Evolutionary conservation across 2,888 invertebrate species (phyloP).

Genomic region (Lasius fuliginosus): DNA sequence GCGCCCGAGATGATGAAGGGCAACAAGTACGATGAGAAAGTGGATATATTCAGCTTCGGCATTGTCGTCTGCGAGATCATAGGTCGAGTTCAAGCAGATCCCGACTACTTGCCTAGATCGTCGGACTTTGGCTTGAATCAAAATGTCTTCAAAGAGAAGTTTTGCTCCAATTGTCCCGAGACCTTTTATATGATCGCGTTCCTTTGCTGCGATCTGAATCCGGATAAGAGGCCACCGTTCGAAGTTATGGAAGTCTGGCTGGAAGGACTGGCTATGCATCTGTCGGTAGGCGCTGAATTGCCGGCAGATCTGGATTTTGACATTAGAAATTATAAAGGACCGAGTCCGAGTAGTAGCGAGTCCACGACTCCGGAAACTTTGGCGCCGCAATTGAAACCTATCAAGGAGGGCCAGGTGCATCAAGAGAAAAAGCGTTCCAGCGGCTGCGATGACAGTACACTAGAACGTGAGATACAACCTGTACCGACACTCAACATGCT

Average conservation of each 20-base stretch:
- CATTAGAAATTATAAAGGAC: conserved; percentile 90
- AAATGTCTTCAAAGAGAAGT: conserved; percentile 94
- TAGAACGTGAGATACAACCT: conserved; percentile 80
- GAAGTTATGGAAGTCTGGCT: conserved; percentile 96
- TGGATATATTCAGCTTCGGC: conserved; percentile 98
- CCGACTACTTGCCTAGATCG: conserved; percentile 96
- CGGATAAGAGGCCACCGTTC: conserved; percentile 96
- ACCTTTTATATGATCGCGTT: conserved; percentile 96
- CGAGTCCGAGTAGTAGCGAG: conserved; percentile 88
- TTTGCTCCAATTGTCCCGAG: conserved; percentile 94
- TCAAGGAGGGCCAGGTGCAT: conserved; percentile 87
- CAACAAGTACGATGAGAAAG: conserved; percentile 97
- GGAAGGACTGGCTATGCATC: conserved; percentile 92
- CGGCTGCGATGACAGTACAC: conserved; percentile 83
- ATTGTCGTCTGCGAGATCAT: conserved; percentile 98
- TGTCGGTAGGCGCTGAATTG: conserved; percentile 89
- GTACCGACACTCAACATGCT: conserved; percentile 56
- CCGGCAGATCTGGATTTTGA: conserved; percentile 91
- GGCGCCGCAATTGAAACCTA: conserved; percentile 87
- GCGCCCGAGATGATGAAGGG: conserved; percentile 99
- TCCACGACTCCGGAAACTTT: conserved; percentile 88
- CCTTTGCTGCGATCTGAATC: conserved; percentile 95
- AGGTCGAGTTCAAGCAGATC: conserved; percentile 97
- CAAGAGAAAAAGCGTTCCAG: conserved; percentile 82
- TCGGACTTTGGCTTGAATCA: conserved; percentile 97